Conservation (phyloP, 2,797 vertebrate genomes). For the Netta rufina region DNA sequence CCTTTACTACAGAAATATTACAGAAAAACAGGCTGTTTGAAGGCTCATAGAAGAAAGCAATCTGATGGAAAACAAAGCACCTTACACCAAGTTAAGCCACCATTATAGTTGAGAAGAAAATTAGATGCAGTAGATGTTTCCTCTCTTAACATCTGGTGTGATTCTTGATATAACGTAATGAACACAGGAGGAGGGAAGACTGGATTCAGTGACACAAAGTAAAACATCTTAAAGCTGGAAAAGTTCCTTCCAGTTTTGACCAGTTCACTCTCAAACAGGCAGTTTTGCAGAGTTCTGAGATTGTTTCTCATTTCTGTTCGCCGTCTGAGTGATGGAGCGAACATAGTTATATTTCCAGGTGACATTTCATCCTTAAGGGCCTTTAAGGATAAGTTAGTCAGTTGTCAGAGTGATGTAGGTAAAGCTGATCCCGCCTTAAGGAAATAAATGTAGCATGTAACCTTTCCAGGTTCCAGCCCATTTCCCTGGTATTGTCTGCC, state of each 20-base stretch:
- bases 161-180: background rate
- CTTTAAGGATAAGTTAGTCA: background rate
- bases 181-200: background rate
- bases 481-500: background rate
- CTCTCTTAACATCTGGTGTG: background rate
- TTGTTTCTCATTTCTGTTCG: background rate
- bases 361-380: background rate
- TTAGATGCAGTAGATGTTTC: background rate
- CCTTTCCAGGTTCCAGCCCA: background rate
- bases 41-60: rapidly evolving
- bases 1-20: background rate
- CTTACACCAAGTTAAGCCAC: background rate
- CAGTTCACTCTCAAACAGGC: background rate
- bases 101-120: background rate
- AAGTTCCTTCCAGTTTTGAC: background rate
- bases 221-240: background rate
- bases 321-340: background rate
- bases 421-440: background rate
- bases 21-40: background rate
- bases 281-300: background rate
- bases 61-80: background rate
- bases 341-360: background rate
- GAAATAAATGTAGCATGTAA: background rate
- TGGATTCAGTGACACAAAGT: background rate
- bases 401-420: background rate